Evolutionary conservation across 2,888 invertebrate species (phyloP).

Genomic region (Amphipyra berbera): DNA sequence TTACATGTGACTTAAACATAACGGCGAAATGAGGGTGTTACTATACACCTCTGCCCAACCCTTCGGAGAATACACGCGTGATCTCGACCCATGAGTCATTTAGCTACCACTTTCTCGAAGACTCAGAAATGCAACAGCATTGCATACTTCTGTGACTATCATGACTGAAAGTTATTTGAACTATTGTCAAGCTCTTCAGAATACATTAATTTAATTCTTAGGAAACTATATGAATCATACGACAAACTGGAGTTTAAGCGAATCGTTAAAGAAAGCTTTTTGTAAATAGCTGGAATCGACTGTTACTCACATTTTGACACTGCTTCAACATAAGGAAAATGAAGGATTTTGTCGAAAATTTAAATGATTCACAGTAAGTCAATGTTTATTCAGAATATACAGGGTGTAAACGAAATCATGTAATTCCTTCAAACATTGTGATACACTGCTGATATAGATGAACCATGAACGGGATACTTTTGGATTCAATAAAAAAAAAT

Average conservation of each 20-base stretch:
- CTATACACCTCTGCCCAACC: no score
- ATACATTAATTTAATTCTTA: neutral
- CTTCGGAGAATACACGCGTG: no score
- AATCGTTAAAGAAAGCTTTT: constrained; percentile 21
- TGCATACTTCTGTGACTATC: neutral
- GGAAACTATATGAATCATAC: constrained; percentile 12
- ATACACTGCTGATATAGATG: no score
- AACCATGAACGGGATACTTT: no score
- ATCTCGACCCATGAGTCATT: neutral
- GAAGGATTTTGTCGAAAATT: constrained; percentile 8
- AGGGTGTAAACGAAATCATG: no score
- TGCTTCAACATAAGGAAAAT: constrained; percentile 17
- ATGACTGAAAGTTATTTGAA: neutral
- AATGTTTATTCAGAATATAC: constrained; percentile 29
- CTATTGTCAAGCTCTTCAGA: neutral
- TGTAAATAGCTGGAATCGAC: neutral
- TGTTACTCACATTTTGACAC: constrained; percentile 30
- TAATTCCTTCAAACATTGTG: no score
- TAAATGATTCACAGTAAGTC: constrained; percentile 35
- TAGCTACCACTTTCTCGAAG: neutral
- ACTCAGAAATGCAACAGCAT: neutral
- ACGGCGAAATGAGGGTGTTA: no score
- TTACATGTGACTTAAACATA: no score
- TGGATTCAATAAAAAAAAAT: no score
- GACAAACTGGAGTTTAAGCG: neutral